These are phyloP conservation scores for Caenorhabditis sp. DNA, from an alignment of 2,888 invertebrate species.

Conservation along the genomic window DNA sequence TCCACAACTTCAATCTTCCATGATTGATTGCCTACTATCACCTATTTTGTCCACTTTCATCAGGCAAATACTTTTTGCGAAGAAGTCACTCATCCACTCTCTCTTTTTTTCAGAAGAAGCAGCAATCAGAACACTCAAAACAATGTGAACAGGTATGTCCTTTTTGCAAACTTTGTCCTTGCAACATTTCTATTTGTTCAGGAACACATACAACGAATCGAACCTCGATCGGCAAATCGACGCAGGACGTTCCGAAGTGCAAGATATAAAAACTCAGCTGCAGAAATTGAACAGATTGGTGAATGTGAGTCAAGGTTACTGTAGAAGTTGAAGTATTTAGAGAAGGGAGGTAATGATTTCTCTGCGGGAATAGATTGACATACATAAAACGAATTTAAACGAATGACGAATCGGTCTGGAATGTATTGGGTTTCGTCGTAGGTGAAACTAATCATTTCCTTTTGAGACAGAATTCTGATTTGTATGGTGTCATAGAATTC, in stretches of 20 bases:
- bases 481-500: background rate
- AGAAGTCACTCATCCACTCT: background rate
- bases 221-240: conserved; percentile 55
- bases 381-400: background rate
- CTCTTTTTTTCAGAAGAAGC: conserved; percentile 52
- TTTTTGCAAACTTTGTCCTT: conserved; percentile 6
- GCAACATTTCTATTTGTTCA: conserved; percentile 42
- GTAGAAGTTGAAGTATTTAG: conserved; percentile 14
- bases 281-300: conserved; percentile 61
- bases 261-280: conserved; percentile 65
- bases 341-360: conserved; percentile 24
- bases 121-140: conserved; percentile 44
- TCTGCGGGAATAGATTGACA: conserved; percentile 32
- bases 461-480: conserved; percentile 3
- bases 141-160: conserved; percentile 49
- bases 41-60: conserved; percentile 59
- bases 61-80: conserved; percentile 38
- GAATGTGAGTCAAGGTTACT: conserved; percentile 62
- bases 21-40: conserved; percentile 66
- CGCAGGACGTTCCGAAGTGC: conserved; percentile 60
- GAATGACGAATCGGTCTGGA: conserved; percentile 28
- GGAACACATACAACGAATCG: conserved; percentile 50
- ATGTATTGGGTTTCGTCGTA: conserved; percentile 4
- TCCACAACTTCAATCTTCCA: conserved; percentile 20
- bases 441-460: conserved; percentile 11